A percentile compares a stretch with the other conserved stretches of the same genome.
These are phyloP conservation scores for Polyommatus icarus DNA, from an alignment of 2,888 invertebrate genomes.

Conservation along the genomic window DNA sequence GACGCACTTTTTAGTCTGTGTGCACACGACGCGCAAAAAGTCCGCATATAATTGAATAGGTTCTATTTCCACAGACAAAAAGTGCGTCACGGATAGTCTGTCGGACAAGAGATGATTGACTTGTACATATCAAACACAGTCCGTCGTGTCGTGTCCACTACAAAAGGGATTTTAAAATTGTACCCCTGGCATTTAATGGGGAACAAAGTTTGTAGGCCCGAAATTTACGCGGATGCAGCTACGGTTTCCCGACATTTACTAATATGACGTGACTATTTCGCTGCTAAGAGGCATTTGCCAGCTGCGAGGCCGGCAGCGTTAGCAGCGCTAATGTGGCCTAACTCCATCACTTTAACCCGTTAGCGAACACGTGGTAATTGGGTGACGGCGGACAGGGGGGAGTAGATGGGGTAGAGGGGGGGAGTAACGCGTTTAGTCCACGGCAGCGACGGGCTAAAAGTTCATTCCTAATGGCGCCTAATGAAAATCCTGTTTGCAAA, in stretches of 20 bases:
- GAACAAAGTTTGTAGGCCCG: too few species aligned
- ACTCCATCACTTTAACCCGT: conserved; percentile 11
- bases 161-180: too few species aligned
- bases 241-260: background rate
- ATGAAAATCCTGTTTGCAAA: background rate
- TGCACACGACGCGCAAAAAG: too few species aligned
- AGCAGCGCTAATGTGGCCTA: background rate
- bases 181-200: too few species aligned
- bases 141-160: too few species aligned
- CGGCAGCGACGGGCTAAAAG: background rate
- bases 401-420: background rate
- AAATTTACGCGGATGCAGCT: too few species aligned
- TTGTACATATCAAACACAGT: too few species aligned
- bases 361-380: conserved; percentile 15
- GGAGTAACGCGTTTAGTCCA: conserved; percentile 9
- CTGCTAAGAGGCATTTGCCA: background rate
- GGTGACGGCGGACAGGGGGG: background rate
- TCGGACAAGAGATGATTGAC: too few species aligned
- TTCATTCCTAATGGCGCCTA: conserved; percentile 18
- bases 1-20: too few species aligned
- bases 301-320: background rate
- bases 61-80: too few species aligned
- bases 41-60: too few species aligned
- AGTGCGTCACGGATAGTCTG: too few species aligned
- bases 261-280: background rate